Evolutionary conservation across 2,113 vertebrate species (phyloP), one percentile per base, ranked within the genome.

Genomic region (Sclerurus mexicanus): DNA sequence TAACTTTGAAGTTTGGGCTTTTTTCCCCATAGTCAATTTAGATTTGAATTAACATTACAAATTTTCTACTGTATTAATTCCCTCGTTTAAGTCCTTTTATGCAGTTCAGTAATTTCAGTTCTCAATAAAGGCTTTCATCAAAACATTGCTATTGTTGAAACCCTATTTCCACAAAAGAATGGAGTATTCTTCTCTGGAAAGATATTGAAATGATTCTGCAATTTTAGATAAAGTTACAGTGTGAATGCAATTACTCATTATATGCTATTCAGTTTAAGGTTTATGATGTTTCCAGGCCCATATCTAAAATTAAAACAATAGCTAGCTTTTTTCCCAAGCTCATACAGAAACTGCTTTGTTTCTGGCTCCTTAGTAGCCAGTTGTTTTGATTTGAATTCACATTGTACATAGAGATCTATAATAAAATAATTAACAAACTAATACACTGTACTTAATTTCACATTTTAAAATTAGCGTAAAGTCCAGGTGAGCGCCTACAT

Each of bases 251-350:
- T 91, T 88, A 80, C 44, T 66, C 49, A 55, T 72, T 86, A 66
- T 62, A 77, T 42, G 74, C 30, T 46, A 47, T 44, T 86, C n/a
- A n/a, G 20, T 78, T 95, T 71, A 71, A 68, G 3, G 56, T 67
- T 71, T 74, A 42, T 53, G 40, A 59, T 44, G 39, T 72, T 92
- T 95, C 58, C 39, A 77, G 37, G 22, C 14, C 42, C 33, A 14
- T 74, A 68, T 88, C 82, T 90, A 72, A 94, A 94, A 89, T 67
- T 78, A 64, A 95, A 93, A 72, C 35, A 39, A 85, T 91, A 19
- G 33, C 33, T 64, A 60, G 14, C 39, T 83, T 69, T 72, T 66
- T 72, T 79, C 68, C 74, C 33, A 77, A 68, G 37, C 49, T 80
- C 31, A 64, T 49, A 69, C 5, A 73, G 72, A 21, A 92, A 19